Percentiles rank a stretch among this genome's conserved stretches.
Evolutionary conservation across 2,797 vertebrate genomes (phyloP).

Genomic region (Philypnodon macrostomus): DNA sequence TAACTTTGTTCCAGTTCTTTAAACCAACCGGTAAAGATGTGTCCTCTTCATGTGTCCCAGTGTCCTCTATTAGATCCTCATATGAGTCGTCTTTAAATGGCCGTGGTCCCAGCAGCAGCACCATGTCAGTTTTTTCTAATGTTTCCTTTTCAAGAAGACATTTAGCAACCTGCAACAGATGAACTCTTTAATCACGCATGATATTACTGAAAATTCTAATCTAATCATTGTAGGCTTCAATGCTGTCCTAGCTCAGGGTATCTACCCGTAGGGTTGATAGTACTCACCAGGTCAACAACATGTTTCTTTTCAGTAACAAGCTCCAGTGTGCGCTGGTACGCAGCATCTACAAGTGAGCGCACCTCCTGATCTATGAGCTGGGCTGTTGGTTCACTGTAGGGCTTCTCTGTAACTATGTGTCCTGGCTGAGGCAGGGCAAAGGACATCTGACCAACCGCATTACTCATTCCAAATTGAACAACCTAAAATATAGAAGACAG

Average conservation of each 20-base stretch:
- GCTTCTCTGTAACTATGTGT: conserved; percentile 93
- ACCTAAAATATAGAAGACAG: conserved; percentile 74
- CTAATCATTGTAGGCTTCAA: too few species aligned
- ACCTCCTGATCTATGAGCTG: conserved; percentile 80
- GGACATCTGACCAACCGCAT: conserved; percentile 94
- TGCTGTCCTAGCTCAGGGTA: background rate
- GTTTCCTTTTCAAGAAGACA: conserved; percentile 80
- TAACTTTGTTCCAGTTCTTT: conserved; percentile 77
- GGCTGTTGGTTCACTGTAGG: conserved; percentile 93
- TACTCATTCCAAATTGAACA: conserved; percentile 96
- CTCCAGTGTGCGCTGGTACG: conserved; percentile 63
- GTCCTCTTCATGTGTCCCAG: conserved; percentile 80
- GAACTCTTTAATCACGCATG: too few species aligned
- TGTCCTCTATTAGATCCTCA: conserved; percentile 82
- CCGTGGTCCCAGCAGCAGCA: conserved; percentile 77
- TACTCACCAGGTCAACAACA: conserved; percentile 75
- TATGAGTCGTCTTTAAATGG: conserved; percentile 80
- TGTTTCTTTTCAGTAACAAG: conserved; percentile 70
- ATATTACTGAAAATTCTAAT: too few species aligned
- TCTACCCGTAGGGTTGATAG: background rate
- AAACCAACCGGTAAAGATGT: conserved; percentile 74
- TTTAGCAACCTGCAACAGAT: conserved; percentile 71
- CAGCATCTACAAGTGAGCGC: conserved; percentile 58
- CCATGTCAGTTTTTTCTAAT: conserved; percentile 79
- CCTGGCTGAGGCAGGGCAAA: conserved; percentile 94